Conservation (phyloP, 2,797 vertebrate genomes). For the Dendrocincla fuliginosa region DNA sequence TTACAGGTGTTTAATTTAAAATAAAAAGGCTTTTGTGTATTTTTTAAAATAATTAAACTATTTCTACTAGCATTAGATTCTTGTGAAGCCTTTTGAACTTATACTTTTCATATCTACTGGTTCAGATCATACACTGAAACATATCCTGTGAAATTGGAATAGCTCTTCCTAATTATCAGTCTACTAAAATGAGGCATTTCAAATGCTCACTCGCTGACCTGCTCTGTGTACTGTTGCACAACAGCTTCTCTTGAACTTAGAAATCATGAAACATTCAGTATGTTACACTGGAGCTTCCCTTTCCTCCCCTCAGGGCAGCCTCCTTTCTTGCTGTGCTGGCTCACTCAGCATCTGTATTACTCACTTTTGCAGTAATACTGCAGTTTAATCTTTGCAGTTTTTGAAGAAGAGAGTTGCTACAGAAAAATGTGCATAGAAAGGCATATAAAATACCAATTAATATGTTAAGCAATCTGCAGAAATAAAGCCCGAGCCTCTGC, state of each 20-base stretch:
- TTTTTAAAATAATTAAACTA: not conserved
- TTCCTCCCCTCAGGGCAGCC: not conserved
- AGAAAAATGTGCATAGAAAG: not conserved
- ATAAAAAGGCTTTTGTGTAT: not conserved
- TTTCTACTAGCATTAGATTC: not conserved
- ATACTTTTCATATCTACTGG: not conserved
- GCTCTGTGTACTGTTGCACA: not conserved
- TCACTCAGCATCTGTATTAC: not conserved
- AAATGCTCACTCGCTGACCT: not conserved
- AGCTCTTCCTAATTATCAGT: not conserved
- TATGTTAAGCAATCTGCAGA: not conserved
- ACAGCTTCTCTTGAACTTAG: not conserved
- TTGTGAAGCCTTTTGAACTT: not conserved
- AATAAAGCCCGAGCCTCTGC: not conserved
- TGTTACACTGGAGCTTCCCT: not conserved
- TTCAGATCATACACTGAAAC: not conserved
- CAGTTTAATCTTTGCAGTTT: not conserved
- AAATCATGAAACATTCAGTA: not conserved
- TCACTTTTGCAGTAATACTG: not conserved
- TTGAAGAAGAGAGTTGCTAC: not conserved
- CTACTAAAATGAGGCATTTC: not conserved
- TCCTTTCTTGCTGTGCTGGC: not conserved
- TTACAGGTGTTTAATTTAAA: conserved; percentile 17
- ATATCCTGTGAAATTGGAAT: not conserved
- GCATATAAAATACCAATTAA: not conserved